These are phyloP conservation scores for Palythoa grandis DNA, from an alignment of 92 coral and sea anemone genomes.

Conservation along the genomic window DNA sequence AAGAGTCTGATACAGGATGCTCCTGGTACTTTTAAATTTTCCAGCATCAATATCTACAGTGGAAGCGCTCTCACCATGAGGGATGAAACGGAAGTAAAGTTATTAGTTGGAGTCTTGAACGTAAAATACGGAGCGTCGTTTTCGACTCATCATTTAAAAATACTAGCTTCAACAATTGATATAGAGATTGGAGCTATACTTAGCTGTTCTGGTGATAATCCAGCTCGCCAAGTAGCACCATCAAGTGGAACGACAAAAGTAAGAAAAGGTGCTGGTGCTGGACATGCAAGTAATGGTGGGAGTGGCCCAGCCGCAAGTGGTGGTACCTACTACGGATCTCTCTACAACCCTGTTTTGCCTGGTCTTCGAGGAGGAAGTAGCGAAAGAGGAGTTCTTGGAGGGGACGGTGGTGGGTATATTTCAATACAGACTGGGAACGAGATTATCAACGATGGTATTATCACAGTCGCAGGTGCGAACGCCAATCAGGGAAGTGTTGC, in stretches of 20 bases:
- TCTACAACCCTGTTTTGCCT: constrained; percentile 59
- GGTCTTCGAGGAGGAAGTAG: constrained; percentile 65
- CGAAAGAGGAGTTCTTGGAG: constrained; percentile 49
- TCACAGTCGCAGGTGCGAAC: constrained; percentile 64
- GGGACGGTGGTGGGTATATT: constrained; percentile 67
- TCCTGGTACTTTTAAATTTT: constrained; percentile 53
- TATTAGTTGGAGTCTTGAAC: constrained; percentile 54
- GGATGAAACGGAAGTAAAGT: constrained; percentile 50
- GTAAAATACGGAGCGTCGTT: constrained; percentile 62
- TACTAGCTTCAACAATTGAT: constrained; percentile 63
- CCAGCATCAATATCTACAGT: constrained; percentile 55
- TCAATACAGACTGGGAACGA: constrained; percentile 56
- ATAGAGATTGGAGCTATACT: constrained; percentile 65
- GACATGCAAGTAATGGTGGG: constrained; percentile 71
- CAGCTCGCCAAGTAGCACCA: constrained; percentile 47
- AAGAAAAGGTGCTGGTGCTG: constrained; percentile 64
- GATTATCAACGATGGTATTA: constrained; percentile 61
- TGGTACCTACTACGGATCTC: constrained; percentile 67
- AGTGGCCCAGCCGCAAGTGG: constrained; percentile 50
- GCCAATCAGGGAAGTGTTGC: constrained; percentile 62
- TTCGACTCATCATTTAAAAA: constrained; percentile 52
- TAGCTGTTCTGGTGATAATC: constrained; percentile 65
- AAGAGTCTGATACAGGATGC: background rate
- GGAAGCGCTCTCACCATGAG: constrained; percentile 61
- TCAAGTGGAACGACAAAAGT: constrained; percentile 34